Evolutionary conservation across 2,888 invertebrate genomes (phyloP), one percentile per base, ranked within the genome.

Genomic region (Dryobota labecula): DNA sequence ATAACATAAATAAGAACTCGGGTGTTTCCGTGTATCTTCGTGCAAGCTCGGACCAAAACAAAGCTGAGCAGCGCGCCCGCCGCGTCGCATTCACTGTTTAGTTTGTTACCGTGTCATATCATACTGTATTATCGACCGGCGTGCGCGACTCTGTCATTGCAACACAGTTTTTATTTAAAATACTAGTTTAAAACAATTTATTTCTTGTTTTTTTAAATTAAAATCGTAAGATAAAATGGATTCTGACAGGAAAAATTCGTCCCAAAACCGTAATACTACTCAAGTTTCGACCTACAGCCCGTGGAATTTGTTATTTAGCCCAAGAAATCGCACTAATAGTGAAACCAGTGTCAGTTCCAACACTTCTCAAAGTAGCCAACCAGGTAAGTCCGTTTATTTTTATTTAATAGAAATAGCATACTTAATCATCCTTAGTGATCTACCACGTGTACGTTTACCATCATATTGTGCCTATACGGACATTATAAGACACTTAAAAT

Each of bases 261-360:
- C 91, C 15, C 93, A 94, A 80, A 89, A 82, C 61, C 89, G 86
- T 76, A 92, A 90, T 78, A 88, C 88, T 70, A 71, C 88, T 0
- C 90, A 89, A 71, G 86, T 78, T 73, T 83, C 90, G 5, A 91
- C 84, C 79, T 94, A 94, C 80, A 95, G 89, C 78, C 95, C 95
- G 49, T 95, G 94, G 94, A 95, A 93, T 91, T 91, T 95, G 80
- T 89, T 95, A 79, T 95, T 95, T 81, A 93, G 86, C 65, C 83
- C 92, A 66, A 91, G 96, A 86, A 91, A 86, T 64, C 93, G 96
- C 45, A 92, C 94, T 9, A 94, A 93, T 83, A 96, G 96, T 91
- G 96, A 95, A 87, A 94, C 90, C 80, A 96, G 95, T 88, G 90
- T 88, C 63, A 90, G 88, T 84, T 94, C 95, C 61, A 89, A 89